These are phyloP conservation scores for Platyrinchus mystaceus DNA, from an alignment of 2,797 vertebrate species.

Conservation along the genomic window DNA sequence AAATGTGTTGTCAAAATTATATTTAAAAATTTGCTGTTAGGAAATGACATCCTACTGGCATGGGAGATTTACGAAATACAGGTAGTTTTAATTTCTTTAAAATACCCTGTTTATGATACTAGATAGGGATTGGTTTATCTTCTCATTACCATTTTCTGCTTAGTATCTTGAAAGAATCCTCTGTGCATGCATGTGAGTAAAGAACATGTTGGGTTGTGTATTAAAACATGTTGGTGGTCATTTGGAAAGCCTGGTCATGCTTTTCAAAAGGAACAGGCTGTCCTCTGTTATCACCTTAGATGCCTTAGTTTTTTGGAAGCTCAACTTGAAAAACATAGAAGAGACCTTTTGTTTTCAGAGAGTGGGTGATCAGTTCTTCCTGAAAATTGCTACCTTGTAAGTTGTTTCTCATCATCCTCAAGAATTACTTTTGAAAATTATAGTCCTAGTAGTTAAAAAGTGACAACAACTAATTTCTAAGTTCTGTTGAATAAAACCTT, in stretches of 20 bases:
- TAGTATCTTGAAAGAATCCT: background rate
- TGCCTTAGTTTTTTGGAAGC: background rate
- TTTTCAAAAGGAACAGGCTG: background rate
- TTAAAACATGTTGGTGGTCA: background rate
- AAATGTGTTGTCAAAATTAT: background rate
- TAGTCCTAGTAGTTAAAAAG: background rate
- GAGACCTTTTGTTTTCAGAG: background rate
- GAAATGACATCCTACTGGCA: background rate
- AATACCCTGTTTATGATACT: background rate
- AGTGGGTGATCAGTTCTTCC: background rate
- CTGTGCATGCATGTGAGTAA: background rate
- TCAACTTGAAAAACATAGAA: background rate
- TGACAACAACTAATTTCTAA: background rate
- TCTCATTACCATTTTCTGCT: background rate
- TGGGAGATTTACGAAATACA: background rate
- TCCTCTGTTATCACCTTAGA: background rate
- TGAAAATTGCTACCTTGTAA: background rate
- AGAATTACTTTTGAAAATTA: constrained; percentile 10
- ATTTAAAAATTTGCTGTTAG: background rate
- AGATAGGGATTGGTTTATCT: background rate
- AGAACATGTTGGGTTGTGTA: background rate
- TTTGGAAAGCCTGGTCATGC: background rate
- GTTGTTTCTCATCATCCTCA: background rate
- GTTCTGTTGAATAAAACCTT: background rate
- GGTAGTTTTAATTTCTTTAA: background rate